These are phyloP conservation scores for Zaprionus davidi DNA, from an alignment of 1,140 invertebrate species.

Conservation along the genomic window DNA sequence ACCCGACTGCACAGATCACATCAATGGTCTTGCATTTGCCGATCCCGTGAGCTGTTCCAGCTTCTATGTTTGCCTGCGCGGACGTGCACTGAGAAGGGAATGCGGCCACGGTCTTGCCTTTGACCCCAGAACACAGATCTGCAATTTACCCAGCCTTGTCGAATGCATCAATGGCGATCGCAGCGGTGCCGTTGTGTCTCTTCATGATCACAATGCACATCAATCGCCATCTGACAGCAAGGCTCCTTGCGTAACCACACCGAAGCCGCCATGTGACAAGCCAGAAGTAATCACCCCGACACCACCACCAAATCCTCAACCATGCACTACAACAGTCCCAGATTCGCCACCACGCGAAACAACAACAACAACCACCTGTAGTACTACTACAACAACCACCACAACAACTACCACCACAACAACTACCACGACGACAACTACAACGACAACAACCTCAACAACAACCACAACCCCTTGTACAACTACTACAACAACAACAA, in stretches of 20 bases:
- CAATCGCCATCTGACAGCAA: neutral
- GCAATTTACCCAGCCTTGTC: conserved; percentile 52
- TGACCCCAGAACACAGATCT: conserved; percentile 46
- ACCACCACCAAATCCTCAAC: neutral
- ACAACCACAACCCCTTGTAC: neutral
- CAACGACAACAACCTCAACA: neutral
- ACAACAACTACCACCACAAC: too few species aligned
- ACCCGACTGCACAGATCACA: conserved; percentile 46
- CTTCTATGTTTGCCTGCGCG: conserved; percentile 59
- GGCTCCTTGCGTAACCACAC: conserved; percentile 28
- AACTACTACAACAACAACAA: conserved; percentile 9
- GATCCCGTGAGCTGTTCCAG: conserved; percentile 59
- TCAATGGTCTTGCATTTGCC: conserved; percentile 51
- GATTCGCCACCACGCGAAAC: neutral
- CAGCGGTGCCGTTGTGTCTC: conserved; percentile 1
- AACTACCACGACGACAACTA: neutral
- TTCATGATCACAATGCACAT: conserved; percentile 8
- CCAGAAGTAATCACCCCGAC: conserved; percentile 8
- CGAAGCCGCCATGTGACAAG: conserved; percentile 39
- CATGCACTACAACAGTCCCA: neutral
- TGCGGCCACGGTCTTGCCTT: conserved; percentile 50
- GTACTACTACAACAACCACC: neutral
- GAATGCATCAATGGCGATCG: conserved; percentile 59
- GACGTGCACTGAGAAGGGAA: conserved; percentile 47
- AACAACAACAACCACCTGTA: conserved; percentile 5